phyloP scores from a whole-genome alignment of 1,140 invertebrate genomes.

The Hylyphantes graminicola region DNA sequence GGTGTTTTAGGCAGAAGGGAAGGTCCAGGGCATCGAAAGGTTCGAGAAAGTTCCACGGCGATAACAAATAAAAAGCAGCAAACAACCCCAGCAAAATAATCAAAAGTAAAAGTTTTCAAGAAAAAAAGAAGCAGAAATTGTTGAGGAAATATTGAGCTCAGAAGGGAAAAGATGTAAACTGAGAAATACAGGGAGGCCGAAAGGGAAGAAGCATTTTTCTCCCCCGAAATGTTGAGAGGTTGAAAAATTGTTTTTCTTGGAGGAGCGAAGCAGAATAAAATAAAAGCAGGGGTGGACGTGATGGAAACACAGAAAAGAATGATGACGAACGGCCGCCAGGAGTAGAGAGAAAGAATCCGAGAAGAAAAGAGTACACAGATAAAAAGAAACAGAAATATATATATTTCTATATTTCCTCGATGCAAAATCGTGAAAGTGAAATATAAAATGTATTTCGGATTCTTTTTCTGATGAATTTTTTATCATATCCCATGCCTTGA shows the following conservation, averaged over 20 bases:
- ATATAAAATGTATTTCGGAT: constrained; percentile 43
- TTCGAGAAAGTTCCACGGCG: constrained; percentile 5
- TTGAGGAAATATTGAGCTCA: constrained; percentile 46
- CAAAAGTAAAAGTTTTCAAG: not conserved
- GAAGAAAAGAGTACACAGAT: constrained; percentile 7
- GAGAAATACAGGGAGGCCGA: constrained; percentile 38
- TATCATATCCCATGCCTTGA: constrained; percentile 28
- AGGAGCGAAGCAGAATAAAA: constrained; percentile 5
- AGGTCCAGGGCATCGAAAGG: not conserved
- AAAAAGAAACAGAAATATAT: not conserved
- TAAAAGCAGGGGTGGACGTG: constrained; percentile 12
- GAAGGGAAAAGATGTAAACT: constrained; percentile 45
- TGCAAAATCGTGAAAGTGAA: constrained; percentile 53
- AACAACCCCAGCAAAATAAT: not conserved
- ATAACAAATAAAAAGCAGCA: constrained; percentile 4
- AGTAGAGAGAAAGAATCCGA: constrained; percentile 29
- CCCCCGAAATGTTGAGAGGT: constrained; percentile 35
- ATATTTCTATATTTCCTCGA: constrained; percentile 37
- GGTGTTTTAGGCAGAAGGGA: not conserved
- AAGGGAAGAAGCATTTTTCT: constrained; percentile 23
- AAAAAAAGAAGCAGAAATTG: not conserved
- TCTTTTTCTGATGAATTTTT: constrained; percentile 33
- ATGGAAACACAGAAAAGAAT: constrained; percentile 45
- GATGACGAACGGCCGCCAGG: constrained; percentile 22
- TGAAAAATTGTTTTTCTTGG: constrained; percentile 46